Evolutionary conservation across 1,140 invertebrate species (phyloP), one percentile per base, ranked within the genome.

Genomic region (Triops cancriformis): DNA sequence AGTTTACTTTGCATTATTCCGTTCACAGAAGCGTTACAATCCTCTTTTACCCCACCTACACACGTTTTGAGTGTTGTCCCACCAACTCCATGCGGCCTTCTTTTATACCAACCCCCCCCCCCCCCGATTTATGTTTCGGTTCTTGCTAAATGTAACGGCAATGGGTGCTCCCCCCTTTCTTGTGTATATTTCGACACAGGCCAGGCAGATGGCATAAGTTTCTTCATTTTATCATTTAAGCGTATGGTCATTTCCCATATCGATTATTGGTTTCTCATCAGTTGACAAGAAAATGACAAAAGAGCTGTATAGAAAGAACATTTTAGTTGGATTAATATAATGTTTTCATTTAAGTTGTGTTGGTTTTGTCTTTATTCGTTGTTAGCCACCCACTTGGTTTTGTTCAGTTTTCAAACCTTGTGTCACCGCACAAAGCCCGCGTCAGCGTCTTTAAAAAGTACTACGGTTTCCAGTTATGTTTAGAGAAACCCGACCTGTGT

Each of bases 301-400:
- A 64, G 51, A 10, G 6, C 10, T n/a, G 14, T 14, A 64, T 5
- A 64, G 14, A 64, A 64, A 64, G 2, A 64, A 18, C 14, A 14
- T 64, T 64, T 64, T 64, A 64, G 51, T 64, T 64, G 51, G 51
- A 64, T 64, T 64, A 64, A 64, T 64, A 64, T 64, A 64, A 64
- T 14, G 51, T 64, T 64, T 64, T 64, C 51, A 64, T 23, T 64
- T 64, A 64, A 64, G 51, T 64, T 64, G 23, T 23, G 51, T 64
- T 64, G 9, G 14, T 64, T 18, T 64, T n/a, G n/a, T n/a, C n/a
- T 64, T 64, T 23, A 64, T 64, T 64, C 23, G 23, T 18, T 64
- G 51, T 10, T 64, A n/a, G 14, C 14, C 6, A 64, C 7, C 23
- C 51, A 18, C 10, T 7, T n/a, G 6, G 5, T 23, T 9, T 64